phyloP scores from a whole-genome alignment of 2,888 invertebrate species.

The Andrena hattorfiana region DNA sequence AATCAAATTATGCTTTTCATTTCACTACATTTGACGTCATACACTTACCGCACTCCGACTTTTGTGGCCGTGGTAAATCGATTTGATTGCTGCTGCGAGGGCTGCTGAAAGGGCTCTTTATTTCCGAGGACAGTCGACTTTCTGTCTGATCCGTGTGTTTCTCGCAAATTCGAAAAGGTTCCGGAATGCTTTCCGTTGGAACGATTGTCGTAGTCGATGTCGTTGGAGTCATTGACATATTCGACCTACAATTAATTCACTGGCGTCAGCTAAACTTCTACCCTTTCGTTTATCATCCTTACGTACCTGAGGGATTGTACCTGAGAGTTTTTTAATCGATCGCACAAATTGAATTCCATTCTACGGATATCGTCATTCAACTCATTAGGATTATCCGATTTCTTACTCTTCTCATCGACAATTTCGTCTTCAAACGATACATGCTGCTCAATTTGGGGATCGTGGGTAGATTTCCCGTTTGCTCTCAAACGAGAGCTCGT shows the following conservation, averaged over 20 bases:
- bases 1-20: background rate
- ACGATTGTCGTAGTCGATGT: constrained; percentile 32
- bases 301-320: constrained; percentile 78
- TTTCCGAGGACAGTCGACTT: constrained; percentile 35
- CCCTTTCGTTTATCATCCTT: constrained; percentile 44
- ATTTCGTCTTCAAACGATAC: constrained; percentile 66
- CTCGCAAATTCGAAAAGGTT: constrained; percentile 40
- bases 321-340: constrained; percentile 72
- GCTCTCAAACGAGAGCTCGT: constrained; percentile 55
- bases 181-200: constrained; percentile 41
- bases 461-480: constrained; percentile 47
- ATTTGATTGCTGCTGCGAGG: constrained; percentile 50
- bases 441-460: constrained; percentile 51
- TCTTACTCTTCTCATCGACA: constrained; percentile 50
- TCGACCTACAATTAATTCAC: constrained; percentile 43
- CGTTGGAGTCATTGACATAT: constrained; percentile 32
- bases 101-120: constrained; percentile 27
- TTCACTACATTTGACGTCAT: background rate
- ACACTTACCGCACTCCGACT: constrained; percentile 51
- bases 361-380: constrained; percentile 38
- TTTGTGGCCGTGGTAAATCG: constrained; percentile 38
- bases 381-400: constrained; percentile 52
- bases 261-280: constrained; percentile 42
- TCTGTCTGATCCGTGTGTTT: constrained; percentile 38
- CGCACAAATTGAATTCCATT: constrained; percentile 36